These are phyloP conservation scores for Eutrigla gurnardus DNA, from an alignment of 2,797 vertebrate genomes.

Conservation along the genomic window DNA sequence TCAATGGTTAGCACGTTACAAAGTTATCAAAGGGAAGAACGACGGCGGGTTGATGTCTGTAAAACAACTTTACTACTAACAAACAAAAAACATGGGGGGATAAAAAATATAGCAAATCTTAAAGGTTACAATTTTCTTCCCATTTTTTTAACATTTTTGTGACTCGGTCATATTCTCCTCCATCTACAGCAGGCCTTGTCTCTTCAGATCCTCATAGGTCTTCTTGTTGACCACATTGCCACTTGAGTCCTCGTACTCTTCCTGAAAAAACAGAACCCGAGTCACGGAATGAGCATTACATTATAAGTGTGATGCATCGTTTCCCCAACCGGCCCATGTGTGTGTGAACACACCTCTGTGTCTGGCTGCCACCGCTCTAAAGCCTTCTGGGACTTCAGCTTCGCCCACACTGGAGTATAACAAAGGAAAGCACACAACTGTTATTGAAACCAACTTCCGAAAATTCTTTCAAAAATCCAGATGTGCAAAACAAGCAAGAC, in stretches of 20 bases:
- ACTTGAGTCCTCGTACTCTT: conserved; percentile 98
- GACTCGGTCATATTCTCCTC: neutral
- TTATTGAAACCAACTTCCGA: neutral
- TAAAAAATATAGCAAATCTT: conserved; percentile 27
- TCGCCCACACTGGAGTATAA: conserved; percentile 91
- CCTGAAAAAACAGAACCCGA: conserved; percentile 77
- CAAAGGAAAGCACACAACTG: neutral
- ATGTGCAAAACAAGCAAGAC: neutral
- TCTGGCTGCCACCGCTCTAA: conserved; percentile 97
- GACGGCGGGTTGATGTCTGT: conserved; percentile 10
- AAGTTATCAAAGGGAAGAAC: conserved; percentile 48
- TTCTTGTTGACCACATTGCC: conserved; percentile 99
- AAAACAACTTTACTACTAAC: conserved; percentile 60
- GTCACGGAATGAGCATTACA: neutral
- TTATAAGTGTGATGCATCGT: fast-evolving
- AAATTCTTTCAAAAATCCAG: neutral
- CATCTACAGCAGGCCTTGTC: conserved; percentile 92
- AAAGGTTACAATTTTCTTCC: neutral
- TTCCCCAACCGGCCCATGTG: fast-evolving
- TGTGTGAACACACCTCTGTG: conserved; percentile 88
- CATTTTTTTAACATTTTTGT: neutral
- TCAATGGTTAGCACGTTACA: conserved; percentile 52
- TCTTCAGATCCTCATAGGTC: conserved; percentile 97
- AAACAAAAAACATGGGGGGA: conserved; percentile 38
- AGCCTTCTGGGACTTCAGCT: conserved; percentile 97